Evolutionary conservation across 1,140 invertebrate genomes (phyloP).

Genomic region (Trachelipus rathkii): DNA sequence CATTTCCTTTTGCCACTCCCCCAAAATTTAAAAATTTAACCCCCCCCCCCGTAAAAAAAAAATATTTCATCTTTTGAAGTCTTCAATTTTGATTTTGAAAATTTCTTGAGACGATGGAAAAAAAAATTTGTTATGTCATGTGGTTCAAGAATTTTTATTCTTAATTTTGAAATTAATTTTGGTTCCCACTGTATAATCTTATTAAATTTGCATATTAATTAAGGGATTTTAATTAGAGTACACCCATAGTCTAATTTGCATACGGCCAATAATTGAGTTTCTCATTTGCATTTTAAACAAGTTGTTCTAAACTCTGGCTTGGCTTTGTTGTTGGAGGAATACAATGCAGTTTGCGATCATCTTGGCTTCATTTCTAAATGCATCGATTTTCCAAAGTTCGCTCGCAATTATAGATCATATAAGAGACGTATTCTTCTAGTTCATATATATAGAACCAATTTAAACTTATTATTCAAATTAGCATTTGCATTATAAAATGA

Average conservation of each 20-base stretch:
- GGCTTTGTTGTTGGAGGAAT: constrained; percentile 7
- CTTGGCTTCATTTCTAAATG: not conserved
- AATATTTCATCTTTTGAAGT: not conserved
- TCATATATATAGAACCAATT: too few species aligned
- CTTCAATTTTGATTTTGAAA: not conserved
- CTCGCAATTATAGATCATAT: not conserved
- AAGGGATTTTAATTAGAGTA: constrained; percentile 47
- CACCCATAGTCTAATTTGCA: constrained; percentile 46
- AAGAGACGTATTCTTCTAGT: not conserved
- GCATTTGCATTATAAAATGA: too few species aligned
- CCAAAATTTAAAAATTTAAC: too few species aligned
- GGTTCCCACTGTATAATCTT: constrained; percentile 46
- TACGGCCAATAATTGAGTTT: constrained; percentile 46
- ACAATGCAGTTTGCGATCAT: constrained; percentile 9
- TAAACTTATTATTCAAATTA: too few species aligned
- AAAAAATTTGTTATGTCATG: constrained; percentile 31
- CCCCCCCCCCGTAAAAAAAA: too few species aligned
- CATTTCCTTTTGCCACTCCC: not conserved
- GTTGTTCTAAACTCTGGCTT: constrained; percentile 34
- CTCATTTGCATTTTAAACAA: constrained; percentile 47
- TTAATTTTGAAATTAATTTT: constrained; percentile 47
- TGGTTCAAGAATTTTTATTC: constrained; percentile 42
- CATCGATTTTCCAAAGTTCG: not conserved
- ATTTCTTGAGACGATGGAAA: not conserved
- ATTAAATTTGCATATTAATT: constrained; percentile 47